Conservation (phyloP, 2,797 vertebrate genomes). For the Danionella dracula region DNA sequence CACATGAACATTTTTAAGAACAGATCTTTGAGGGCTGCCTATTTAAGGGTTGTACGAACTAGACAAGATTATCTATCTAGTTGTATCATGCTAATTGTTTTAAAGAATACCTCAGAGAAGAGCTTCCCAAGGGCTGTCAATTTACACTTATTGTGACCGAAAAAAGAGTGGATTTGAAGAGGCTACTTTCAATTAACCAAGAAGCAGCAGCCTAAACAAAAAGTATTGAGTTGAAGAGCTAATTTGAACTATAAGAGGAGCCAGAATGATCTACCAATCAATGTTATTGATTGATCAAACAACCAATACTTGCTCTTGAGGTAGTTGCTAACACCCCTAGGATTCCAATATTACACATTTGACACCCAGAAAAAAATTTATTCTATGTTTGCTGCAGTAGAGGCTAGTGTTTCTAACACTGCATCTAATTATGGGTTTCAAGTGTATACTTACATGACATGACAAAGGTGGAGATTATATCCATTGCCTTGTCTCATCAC, state of each 20-base stretch:
- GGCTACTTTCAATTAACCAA: not conserved
- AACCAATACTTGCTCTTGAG: too few relatives aligned
- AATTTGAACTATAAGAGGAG: not conserved
- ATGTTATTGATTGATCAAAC: too few relatives aligned
- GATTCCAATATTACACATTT: too few relatives aligned
- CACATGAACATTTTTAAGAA: slow-evolving; percentile 29
- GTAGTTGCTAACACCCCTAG: too few relatives aligned
- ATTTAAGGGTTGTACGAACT: slow-evolving; percentile 6
- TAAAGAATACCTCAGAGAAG: slow-evolving; percentile 24
- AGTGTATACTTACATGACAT: too few relatives aligned
- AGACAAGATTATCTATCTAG: not conserved
- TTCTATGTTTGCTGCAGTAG: too few relatives aligned
- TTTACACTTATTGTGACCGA: not conserved
- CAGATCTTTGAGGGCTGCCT: slow-evolving; percentile 21
- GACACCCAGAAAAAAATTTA: too few relatives aligned
- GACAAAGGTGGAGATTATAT: too few relatives aligned
- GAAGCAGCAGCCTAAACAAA: not conserved
- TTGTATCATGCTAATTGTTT: slow-evolving; percentile 22
- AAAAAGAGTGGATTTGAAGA: not conserved
- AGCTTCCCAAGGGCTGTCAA: slow-evolving; percentile 17
- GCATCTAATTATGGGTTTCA: too few relatives aligned
- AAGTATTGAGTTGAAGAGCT: not conserved
- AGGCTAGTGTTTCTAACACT: too few relatives aligned
- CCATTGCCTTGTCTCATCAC: too few relatives aligned
- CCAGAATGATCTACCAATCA: too few relatives aligned